These are phyloP conservation scores for Coregonus ussuriensis DNA, from an alignment of 2,797 vertebrate species.

Conservation along the genomic window DNA sequence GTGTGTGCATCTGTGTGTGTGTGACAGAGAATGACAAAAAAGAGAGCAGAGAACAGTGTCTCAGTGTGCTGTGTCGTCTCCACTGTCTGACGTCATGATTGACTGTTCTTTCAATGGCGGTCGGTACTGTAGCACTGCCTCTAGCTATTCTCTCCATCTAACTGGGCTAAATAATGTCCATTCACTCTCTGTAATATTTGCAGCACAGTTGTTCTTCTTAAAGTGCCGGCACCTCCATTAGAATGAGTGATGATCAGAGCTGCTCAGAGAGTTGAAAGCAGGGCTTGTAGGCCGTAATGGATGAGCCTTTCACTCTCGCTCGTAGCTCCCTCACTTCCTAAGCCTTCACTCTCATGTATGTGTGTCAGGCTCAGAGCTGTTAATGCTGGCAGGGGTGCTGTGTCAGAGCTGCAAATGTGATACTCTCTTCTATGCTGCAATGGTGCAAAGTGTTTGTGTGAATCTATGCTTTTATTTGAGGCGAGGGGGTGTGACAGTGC, in stretches of 20 bases:
- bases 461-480: not conserved
- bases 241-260: slow-evolving; percentile 66
- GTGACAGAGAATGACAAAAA: too few relatives aligned
- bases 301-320: slow-evolving; percentile 57
- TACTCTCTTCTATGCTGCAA: slow-evolving; percentile 13
- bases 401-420: slow-evolving; percentile 24
- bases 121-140: slow-evolving; percentile 18
- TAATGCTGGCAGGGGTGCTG: not conserved
- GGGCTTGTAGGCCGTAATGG: slow-evolving; percentile 61
- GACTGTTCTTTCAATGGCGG: slow-evolving; percentile 4
- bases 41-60: too few relatives aligned
- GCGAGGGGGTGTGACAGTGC: not conserved
- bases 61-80: not conserved
- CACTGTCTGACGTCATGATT: not conserved
- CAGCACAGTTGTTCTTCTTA: slow-evolving; percentile 50
- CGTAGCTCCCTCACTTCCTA: slow-evolving; percentile 34
- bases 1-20: too few relatives aligned
- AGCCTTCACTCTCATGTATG: slow-evolving; percentile 7
- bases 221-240: slow-evolving; percentile 61
- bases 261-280: slow-evolving; percentile 46
- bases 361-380: slow-evolving; percentile 1
- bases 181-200: slow-evolving; percentile 53
- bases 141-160: slow-evolving; percentile 28
- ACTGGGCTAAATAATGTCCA: slow-evolving; percentile 53
- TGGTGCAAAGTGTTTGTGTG: slow-evolving; percentile 9